Evolutionary conservation across 2,113 vertebrate species (phyloP).

Genomic region (Cariama cristata): DNA sequence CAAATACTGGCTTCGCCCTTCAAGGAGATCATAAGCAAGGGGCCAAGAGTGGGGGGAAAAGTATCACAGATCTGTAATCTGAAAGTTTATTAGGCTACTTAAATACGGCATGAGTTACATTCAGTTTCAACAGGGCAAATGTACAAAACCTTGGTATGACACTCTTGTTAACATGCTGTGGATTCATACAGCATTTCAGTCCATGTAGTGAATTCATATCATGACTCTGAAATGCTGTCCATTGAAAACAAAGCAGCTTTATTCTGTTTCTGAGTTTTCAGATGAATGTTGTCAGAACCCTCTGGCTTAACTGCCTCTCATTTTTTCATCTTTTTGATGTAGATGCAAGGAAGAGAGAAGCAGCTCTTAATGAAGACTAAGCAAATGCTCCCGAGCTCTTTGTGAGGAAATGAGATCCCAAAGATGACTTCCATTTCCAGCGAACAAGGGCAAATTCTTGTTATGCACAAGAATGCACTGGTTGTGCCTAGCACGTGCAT

Average conservation of each 20-base stretch:
- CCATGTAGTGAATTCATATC: neutral
- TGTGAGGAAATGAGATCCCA: conserved; percentile 67
- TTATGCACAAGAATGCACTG: neutral
- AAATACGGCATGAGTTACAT: neutral
- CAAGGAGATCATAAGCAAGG: neutral
- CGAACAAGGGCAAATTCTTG: conserved; percentile 9
- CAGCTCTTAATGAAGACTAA: conserved; percentile 75
- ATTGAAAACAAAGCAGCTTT: neutral
- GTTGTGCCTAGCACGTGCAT: conserved; percentile 33
- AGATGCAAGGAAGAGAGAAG: conserved; percentile 76
- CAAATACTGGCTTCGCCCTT: neutral
- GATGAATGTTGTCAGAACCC: neutral
- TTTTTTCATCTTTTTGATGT: neutral
- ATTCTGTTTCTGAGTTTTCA: neutral
- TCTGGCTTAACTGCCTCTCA: neutral
- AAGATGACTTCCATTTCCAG: conserved; percentile 70
- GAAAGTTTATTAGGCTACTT: neutral
- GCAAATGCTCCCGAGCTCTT: conserved; percentile 25
- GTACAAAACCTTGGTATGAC: neutral
- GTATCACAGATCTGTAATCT: neutral
- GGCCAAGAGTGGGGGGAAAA: rapidly evolving
- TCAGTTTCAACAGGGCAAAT: neutral
- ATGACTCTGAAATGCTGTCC: neutral
- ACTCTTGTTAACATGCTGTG: neutral
- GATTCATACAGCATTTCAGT: neutral